Percentiles rank a stretch among this genome's conserved stretches.
These are phyloP conservation scores for Trypoxylon attenuatum DNA, from an alignment of 2,888 invertebrate species.

Conservation along the genomic window DNA sequence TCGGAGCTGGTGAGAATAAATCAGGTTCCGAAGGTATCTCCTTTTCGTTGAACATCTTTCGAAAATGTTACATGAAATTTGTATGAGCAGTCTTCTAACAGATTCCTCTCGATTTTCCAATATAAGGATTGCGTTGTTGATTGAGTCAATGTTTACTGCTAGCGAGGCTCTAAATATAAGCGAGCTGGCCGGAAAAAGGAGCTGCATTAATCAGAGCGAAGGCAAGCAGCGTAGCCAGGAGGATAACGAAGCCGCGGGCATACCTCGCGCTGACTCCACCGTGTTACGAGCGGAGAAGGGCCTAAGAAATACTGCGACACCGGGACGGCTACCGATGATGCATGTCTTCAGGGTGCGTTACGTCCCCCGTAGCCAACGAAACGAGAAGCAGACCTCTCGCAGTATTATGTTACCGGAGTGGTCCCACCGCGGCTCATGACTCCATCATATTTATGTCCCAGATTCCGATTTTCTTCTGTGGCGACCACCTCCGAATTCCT, in stretches of 20 bases:
- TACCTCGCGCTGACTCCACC: constrained; percentile 38
- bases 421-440: constrained; percentile 55
- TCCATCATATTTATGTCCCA: constrained; percentile 65
- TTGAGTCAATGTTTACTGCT: no score
- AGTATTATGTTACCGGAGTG: constrained; percentile 54
- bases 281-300: constrained; percentile 48
- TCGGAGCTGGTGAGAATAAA: no score
- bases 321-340: constrained; percentile 69
- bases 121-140: no score
- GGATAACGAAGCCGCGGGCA: constrained; percentile 35
- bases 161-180: not conserved
- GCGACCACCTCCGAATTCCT: constrained; percentile 33
- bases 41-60: no score
- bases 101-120: no score
- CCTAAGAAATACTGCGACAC: constrained; percentile 64
- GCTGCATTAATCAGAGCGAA: constrained; percentile 24
- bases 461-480: constrained; percentile 38
- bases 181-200: not conserved
- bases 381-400: constrained; percentile 7
- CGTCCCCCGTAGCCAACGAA: constrained; percentile 11
- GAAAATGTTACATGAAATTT: no score
- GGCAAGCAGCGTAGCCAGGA: constrained; percentile 10
- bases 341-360: constrained; percentile 55
- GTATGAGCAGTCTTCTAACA: no score
- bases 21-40: no score